Conservation (phyloP, 2,888 invertebrate genomes). For the Oasisia sp. region DNA sequence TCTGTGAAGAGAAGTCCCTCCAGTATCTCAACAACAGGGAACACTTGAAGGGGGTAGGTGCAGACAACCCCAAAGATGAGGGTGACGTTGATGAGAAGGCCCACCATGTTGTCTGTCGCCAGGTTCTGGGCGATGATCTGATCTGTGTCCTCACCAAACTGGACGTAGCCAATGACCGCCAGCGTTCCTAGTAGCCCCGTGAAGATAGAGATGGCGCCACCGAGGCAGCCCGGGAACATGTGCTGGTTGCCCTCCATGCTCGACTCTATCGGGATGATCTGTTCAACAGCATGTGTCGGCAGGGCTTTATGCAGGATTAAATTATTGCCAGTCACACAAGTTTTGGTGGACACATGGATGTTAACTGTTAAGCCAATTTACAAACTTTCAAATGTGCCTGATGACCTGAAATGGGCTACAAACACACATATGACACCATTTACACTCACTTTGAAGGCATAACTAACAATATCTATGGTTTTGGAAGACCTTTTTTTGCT, state of each 20-base stretch:
- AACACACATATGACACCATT: no score
- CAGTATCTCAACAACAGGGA: constrained; percentile 57
- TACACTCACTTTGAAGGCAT: no score
- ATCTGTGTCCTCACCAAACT: constrained; percentile 49
- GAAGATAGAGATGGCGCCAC: constrained; percentile 50
- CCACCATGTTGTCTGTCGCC: constrained; percentile 49
- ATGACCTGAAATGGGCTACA: no score
- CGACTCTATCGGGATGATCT: constrained; percentile 59
- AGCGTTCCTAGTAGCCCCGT: constrained; percentile 48
- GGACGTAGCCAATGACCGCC: constrained; percentile 57
- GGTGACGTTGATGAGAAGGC: constrained; percentile 52
- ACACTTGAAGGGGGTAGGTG: constrained; percentile 61
- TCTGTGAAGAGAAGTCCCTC: constrained; percentile 51
- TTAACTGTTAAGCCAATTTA: no score
- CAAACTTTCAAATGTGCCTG: no score
- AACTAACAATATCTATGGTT: no score
- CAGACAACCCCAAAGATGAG: constrained; percentile 56
- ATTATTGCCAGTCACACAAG: no score
- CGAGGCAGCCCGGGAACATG: constrained; percentile 54
- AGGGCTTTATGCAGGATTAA: no score
- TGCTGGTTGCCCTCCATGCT: constrained; percentile 63
- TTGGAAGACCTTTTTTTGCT: no score
- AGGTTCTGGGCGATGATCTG: constrained; percentile 56
- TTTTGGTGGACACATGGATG: no score
- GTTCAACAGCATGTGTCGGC: not conserved